Conservation (phyloP, 2,113 vertebrate species). For the Ctenomys sociabilis region DNA sequence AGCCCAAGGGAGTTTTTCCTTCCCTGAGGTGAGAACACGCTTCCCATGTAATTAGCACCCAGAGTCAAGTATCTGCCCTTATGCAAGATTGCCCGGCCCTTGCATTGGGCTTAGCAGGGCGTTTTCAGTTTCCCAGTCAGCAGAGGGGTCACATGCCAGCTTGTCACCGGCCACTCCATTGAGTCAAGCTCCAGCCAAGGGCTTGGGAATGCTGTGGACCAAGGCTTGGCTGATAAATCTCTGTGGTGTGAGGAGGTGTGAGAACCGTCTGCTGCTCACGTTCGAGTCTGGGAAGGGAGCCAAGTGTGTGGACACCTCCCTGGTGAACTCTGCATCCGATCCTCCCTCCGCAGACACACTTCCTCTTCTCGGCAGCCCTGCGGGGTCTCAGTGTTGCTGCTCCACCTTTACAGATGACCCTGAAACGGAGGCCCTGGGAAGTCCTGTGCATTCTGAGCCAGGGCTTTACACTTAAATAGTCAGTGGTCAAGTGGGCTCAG, state of each 20-base stretch:
- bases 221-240: not conserved
- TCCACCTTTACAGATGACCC: not conserved
- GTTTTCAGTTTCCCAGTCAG: not conserved
- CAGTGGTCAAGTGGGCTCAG: not conserved
- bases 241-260: not conserved
- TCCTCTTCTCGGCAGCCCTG: fast-evolving
- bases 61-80: not conserved
- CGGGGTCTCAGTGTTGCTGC: not conserved
- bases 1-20: not conserved
- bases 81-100: not conserved
- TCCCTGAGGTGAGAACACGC: not conserved
- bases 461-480: not conserved
- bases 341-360: not conserved
- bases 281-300: not conserved
- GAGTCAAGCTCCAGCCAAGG: not conserved
- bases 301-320: not conserved
- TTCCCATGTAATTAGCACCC: not conserved
- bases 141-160: not conserved
- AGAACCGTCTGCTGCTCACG: not conserved
- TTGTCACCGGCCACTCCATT: not conserved
- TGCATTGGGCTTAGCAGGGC: not conserved
- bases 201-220: not conserved
- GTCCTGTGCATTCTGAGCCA: not conserved
- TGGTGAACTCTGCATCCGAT: fast-evolving
- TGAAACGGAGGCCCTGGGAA: not conserved